Percentiles rank a stretch among this genome's conserved stretches.
Conservation (phyloP, 2,888 invertebrate genomes). For the Thalpophila matura region DNA sequence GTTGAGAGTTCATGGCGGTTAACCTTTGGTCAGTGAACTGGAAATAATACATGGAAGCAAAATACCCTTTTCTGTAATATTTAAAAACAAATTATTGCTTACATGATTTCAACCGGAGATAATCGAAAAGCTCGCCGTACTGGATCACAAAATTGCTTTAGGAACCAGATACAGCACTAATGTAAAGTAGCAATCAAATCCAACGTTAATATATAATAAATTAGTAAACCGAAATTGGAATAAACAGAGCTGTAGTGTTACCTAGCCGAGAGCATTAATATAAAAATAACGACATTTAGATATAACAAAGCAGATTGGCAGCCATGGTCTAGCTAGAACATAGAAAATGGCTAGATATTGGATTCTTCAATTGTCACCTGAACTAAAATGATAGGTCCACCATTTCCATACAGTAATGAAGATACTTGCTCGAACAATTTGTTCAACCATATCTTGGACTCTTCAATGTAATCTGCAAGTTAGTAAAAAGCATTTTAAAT, state of each 20-base stretch:
- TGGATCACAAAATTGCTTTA: not conserved
- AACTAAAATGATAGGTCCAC: constrained; percentile 96
- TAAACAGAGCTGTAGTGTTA: no score
- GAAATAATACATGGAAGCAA: not conserved
- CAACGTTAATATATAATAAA: no score
- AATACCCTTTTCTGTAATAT: not conserved
- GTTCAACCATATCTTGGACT: constrained; percentile 88
- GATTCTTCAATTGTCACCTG: constrained; percentile 92
- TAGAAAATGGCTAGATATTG: no score
- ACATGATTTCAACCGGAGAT: not conserved
- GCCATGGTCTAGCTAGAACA: no score
- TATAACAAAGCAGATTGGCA: no score
- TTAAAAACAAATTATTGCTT: not conserved
- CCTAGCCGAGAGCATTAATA: no score
- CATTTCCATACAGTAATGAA: constrained; percentile 91
- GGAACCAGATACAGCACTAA: no score
- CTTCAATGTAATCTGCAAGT: constrained; percentile 89
- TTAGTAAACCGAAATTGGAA: no score
- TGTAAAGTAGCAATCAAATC: no score
- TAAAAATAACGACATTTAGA: no score
- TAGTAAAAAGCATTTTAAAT: constrained; percentile 5
- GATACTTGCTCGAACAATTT: constrained; percentile 86
- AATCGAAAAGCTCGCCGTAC: not conserved
- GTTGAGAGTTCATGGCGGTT: constrained; percentile 1
- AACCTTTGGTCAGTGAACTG: constrained; percentile 22